A percentile compares a stretch with the other conserved stretches of the same genome.
phyloP scores from a whole-genome alignment of 2,797 vertebrate species.

The Enoplosus armatus region DNA sequence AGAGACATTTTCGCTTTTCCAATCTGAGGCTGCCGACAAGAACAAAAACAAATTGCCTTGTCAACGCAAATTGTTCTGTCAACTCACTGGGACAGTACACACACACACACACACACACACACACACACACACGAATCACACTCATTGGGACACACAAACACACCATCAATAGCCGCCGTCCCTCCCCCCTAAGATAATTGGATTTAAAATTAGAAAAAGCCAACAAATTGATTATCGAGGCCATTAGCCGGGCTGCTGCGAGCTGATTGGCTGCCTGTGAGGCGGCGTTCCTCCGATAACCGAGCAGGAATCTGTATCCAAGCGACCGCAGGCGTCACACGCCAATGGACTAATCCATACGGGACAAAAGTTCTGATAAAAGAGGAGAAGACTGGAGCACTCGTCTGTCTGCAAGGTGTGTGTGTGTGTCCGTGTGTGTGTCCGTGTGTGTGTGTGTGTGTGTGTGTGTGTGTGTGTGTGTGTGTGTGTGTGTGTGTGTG shows the following conservation, averaged over 20 bases:
- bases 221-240: conserved; percentile 73
- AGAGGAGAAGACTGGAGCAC: not conserved
- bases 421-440: conserved; percentile 2
- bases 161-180: conserved; percentile 39
- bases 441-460: not conserved
- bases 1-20: conserved; percentile 43
- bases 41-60: conserved; percentile 69
- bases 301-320: conserved; percentile 13
- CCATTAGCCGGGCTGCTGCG: conserved; percentile 51
- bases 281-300: conserved; percentile 15
- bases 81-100: conserved; percentile 27
- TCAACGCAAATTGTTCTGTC: conserved; percentile 70
- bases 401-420: not conserved
- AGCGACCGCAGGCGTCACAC: conserved; percentile 12
- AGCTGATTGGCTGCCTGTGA: conserved; percentile 57
- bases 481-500: conserved; percentile 8
- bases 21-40: conserved; percentile 52
- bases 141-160: conserved; percentile 15
- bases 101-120: conserved; percentile 29
- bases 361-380: conserved; percentile 11
- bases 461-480: conserved; percentile 6
- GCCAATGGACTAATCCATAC: conserved; percentile 23
- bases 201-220: conserved; percentile 76
- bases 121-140: not conserved
- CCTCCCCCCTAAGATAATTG: conserved; percentile 64